Evolutionary conservation across 2,888 invertebrate species (phyloP).

Genomic region (Byasa hedistus): DNA sequence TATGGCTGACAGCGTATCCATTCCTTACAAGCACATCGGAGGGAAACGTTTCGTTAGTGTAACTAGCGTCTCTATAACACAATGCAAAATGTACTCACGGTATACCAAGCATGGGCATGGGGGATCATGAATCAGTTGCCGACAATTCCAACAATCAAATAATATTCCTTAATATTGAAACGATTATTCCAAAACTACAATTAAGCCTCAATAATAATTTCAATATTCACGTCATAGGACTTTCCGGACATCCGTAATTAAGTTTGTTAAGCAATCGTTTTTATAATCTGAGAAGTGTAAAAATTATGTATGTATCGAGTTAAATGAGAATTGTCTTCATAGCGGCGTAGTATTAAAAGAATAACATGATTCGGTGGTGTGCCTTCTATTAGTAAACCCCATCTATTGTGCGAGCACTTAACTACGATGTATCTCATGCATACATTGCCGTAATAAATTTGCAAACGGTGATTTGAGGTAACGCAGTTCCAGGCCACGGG

Average conservation of each 20-base stretch:
- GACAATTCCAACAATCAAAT: not conserved
- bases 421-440: constrained; percentile 16
- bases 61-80: constrained; percentile 14
- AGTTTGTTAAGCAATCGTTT: not conserved
- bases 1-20: constrained; percentile 11
- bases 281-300: constrained; percentile 2
- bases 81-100: constrained; percentile 16
- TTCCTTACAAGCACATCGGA: constrained; percentile 20
- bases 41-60: not conserved
- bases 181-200: not conserved
- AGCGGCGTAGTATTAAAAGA: not conserved
- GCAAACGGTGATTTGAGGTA: constrained; percentile 9
- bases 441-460: constrained; percentile 11
- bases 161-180: not conserved
- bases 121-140: constrained; percentile 3
- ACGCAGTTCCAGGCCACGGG: constrained; percentile 7
- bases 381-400: constrained; percentile 20
- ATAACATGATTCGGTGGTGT: constrained; percentile 3
- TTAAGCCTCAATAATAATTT: not conserved
- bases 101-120: constrained; percentile 15
- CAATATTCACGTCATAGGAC: not conserved
- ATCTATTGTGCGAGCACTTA: constrained; percentile 12
- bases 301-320: not conserved
- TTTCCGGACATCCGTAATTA: not conserved
- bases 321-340: not conserved